A percentile compares a stretch with the other conserved stretches of the same genome.
These are phyloP conservation scores for Labia minor DNA, from an alignment of 2,888 invertebrate species.

Conservation along the genomic window DNA sequence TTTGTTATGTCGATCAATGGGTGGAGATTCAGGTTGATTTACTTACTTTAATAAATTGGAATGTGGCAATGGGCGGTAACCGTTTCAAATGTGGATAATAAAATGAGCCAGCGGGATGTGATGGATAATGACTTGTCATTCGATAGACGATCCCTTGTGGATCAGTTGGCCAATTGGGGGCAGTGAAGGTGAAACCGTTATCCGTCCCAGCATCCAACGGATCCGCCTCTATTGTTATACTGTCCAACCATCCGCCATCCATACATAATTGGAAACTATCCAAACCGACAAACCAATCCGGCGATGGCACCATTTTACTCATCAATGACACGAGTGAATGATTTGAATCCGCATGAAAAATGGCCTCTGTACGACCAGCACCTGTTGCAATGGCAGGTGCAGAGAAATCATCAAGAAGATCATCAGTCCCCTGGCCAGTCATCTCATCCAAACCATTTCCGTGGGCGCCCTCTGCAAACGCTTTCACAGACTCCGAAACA, in stretches of 20 bases:
- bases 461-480: conserved; percentile 38
- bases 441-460: conserved; percentile 36
- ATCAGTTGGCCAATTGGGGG: conserved; percentile 39
- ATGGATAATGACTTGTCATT: conserved; percentile 35
- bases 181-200: conserved; percentile 40
- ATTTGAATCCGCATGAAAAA: conserved; percentile 37
- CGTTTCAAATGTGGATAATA: conserved; percentile 37
- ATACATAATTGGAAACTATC: conserved; percentile 49
- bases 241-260: conserved; percentile 46
- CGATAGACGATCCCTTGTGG: conserved; percentile 35
- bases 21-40: too few relatives aligned
- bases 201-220: conserved; percentile 42
- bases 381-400: conserved; percentile 37
- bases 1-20: too few relatives aligned
- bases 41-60: conserved; percentile 35
- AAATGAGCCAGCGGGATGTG: conserved; percentile 41
- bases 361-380: conserved; percentile 36
- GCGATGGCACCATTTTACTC: conserved; percentile 50
- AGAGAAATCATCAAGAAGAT: conserved; percentile 38
- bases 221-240: conserved; percentile 41
- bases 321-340: conserved; percentile 48
- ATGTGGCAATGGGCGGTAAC: conserved; percentile 37
- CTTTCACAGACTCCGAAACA: conserved; percentile 35
- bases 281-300: conserved; percentile 56
- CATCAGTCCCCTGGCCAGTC: conserved; percentile 34